Evolutionary conservation across 2,888 invertebrate species (phyloP), one percentile per base, ranked within the genome.

Genomic region (Macroteleia sp.): DNA sequence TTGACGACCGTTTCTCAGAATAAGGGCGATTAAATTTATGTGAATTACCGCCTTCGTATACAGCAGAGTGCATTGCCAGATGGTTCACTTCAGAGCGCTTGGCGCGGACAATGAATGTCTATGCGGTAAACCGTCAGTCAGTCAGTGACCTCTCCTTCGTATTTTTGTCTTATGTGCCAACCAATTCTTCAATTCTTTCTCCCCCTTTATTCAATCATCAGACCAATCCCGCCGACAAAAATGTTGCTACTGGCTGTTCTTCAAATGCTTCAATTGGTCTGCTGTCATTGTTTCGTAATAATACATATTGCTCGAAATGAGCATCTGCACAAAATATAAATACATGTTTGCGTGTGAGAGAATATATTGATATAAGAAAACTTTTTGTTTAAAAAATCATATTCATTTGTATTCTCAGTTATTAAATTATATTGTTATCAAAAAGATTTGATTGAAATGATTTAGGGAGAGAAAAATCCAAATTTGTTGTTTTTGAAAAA

Each of bases 111-210:
- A 75, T 75, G 69, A 61, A 54, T 56, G 75, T 62, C 62, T 75
- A 62, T 69, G 67, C 56, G 52, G 62, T 57, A 42, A 50, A 66
- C 46, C 28, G 64, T 57, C 67, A 44, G 69, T 70, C 76, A 76
- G 76, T 76, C 76, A 76, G 69, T 76, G 76, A 76, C 76, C 76
- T 64, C 62, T 56, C 36, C 25, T 59, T 64, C 61, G 56, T 59
- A 69, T 76, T 69, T 62, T 56, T 56, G 61, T 42, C 56, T 71
- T 62, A 36, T 44, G 19, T 44, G 28, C 69, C 44, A 52, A 41
- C 57, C 66, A 59, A 74, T 74, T 73, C 64, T 64, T 73, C 50
- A 59, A 70, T 70, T 61, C 70, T 61, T 42, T 16, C 54, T 42
- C 54, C 12, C 66, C 66, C 66, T 39, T 74, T 56, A 62, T 66